These are phyloP conservation scores for Ceratothoa steindachneri DNA, from an alignment of 2,888 invertebrate genomes.

Conservation along the genomic window DNA sequence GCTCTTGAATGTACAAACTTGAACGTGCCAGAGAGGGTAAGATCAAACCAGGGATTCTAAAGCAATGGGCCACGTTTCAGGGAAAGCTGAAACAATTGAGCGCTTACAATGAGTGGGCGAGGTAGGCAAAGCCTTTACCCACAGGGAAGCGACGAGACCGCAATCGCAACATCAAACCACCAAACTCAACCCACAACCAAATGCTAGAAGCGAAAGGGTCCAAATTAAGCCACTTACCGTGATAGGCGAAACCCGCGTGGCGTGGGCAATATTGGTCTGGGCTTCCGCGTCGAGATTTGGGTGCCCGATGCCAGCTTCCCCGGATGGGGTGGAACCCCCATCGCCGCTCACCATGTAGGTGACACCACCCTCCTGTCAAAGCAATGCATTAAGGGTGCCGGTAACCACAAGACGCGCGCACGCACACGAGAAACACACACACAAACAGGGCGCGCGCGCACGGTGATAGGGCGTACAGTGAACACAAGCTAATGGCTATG, in stretches of 20 bases:
- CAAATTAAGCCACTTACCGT: constrained; percentile 88
- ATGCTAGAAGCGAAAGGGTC: too few species aligned
- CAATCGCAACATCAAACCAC: too few species aligned
- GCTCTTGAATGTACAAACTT: too few species aligned
- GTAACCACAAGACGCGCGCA: not conserved
- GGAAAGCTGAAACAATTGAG: too few species aligned
- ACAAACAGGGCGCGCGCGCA: not conserved
- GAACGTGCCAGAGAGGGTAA: too few species aligned
- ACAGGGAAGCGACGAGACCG: too few species aligned
- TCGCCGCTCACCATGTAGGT: constrained; percentile 36
- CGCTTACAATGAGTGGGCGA: too few species aligned
- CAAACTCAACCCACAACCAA: too few species aligned
- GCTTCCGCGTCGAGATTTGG: constrained; percentile 22
- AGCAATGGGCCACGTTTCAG: too few species aligned
- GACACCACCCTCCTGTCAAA: constrained; percentile 33
- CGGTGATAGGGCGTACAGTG: not conserved
- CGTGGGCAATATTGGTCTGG: constrained; percentile 63
- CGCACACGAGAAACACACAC: not conserved
- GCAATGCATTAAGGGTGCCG: not conserved
- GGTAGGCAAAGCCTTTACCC: too few species aligned
- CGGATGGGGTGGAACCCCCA: constrained; percentile 15
- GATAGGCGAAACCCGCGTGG: constrained; percentile 79
- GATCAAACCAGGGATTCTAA: too few species aligned
- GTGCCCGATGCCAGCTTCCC: constrained; percentile 13
- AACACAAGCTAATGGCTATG: not conserved